phyloP scores from a whole-genome alignment of 2,797 vertebrate genomes.

The Lithobates sylvaticus region DNA sequence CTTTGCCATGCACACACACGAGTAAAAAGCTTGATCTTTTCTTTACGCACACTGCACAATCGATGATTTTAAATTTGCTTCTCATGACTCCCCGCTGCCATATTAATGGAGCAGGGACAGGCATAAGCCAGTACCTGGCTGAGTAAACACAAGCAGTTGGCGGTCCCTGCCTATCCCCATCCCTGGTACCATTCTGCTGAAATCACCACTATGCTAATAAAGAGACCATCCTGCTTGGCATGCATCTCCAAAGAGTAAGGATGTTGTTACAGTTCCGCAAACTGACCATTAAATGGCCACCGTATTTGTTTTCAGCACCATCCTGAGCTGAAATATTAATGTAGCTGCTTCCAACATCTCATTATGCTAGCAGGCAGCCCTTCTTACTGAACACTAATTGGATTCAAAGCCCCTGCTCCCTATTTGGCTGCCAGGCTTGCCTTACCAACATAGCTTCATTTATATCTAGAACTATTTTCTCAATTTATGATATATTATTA shows the following conservation, averaged over 20 bases:
- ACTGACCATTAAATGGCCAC: slow-evolving; percentile 30
- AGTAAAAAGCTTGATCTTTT: slow-evolving; percentile 6
- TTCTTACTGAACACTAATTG: slow-evolving; percentile 48
- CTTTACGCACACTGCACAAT: slow-evolving; percentile 26
- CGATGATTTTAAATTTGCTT: slow-evolving; percentile 27
- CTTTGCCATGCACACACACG: neutral
- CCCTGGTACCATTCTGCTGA: slow-evolving; percentile 19
- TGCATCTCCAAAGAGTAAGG: slow-evolving; percentile 4
- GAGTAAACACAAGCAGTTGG: slow-evolving; percentile 28
- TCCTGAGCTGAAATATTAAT: slow-evolving; percentile 45
- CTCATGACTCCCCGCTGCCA: slow-evolving; percentile 37
- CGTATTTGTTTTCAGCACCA: slow-evolving; percentile 12
- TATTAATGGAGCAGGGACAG: slow-evolving; percentile 40
- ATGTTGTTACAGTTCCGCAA: neutral
- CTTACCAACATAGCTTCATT: neutral
- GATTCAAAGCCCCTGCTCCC: slow-evolving; percentile 13
- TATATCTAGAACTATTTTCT: neutral
- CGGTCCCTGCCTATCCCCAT: neutral
- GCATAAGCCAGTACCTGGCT: slow-evolving; percentile 23
- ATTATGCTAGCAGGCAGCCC: slow-evolving; percentile 20
- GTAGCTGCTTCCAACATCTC: slow-evolving; percentile 22
- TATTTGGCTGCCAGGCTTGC: too few relatives aligned
- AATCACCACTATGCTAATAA: slow-evolving; percentile 40
- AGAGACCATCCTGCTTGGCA: slow-evolving; percentile 21
- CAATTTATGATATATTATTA: too few relatives aligned